Percentiles rank a stretch among this genome's conserved stretches.
Evolutionary conservation across 2,888 invertebrate genomes (phyloP).

Genomic region (Chrysomela aeneicollis): DNA sequence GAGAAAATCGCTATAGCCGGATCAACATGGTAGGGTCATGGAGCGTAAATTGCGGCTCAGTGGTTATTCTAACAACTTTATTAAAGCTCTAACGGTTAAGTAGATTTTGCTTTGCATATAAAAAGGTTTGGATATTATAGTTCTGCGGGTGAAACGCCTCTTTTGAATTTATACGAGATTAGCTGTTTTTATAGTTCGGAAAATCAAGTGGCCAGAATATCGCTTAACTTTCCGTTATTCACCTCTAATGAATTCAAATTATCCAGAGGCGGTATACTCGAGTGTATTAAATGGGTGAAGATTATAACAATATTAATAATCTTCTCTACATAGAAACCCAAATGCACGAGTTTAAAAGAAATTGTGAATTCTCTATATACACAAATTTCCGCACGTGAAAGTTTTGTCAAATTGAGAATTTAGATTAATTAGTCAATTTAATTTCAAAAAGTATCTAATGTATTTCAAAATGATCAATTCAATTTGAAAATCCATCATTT

Average conservation of each 20-base stretch:
- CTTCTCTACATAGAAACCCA: no score
- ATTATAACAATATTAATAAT: background rate
- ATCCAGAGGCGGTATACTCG: constrained; percentile 4
- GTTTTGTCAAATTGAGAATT: no score
- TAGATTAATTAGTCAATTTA: no score
- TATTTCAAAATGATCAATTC: no score
- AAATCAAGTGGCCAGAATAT: constrained; percentile 17
- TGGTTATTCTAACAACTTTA: constrained; percentile 50
- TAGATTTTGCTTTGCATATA: constrained; percentile 50
- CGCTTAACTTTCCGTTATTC: constrained; percentile 26
- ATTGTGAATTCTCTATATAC: no score
- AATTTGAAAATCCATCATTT: no score
- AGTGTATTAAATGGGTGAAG: constrained; percentile 12
- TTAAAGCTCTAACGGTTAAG: constrained; percentile 49
- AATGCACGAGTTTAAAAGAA: no score
- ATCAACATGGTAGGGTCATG: constrained; percentile 40
- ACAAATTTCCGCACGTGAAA: no score
- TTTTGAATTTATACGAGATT: constrained; percentile 36
- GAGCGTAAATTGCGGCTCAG: constrained; percentile 46
- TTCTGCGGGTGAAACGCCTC: constrained; percentile 28
- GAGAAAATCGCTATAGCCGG: constrained; percentile 38
- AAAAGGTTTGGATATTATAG: constrained; percentile 43
- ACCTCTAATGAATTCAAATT: constrained; percentile 26
- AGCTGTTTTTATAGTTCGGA: constrained; percentile 30
- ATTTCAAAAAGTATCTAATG: no score